Conservation (phyloP, 2,113 vertebrate genomes). For the Cacatua alba region DNA sequence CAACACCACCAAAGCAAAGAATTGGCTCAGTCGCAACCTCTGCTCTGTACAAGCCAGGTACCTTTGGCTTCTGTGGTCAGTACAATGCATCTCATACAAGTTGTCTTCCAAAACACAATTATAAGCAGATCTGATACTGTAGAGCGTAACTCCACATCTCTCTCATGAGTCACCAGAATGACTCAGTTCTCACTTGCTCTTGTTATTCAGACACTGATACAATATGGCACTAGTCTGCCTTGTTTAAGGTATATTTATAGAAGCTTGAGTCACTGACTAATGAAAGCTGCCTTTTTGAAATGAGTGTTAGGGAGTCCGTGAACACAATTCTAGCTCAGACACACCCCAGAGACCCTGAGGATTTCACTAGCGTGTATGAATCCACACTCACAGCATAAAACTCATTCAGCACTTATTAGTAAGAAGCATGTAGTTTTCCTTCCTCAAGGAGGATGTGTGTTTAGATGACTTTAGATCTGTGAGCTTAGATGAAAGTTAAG, state of each 20-base stretch:
- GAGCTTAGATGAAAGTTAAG: background rate
- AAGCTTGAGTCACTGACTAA: constrained; percentile 45
- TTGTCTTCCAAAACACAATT: background rate
- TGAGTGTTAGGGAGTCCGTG: background rate
- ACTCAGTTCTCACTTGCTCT: constrained; percentile 38
- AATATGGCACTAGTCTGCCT: constrained; percentile 40
- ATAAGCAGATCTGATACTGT: background rate
- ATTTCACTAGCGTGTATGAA: background rate
- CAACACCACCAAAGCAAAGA: background rate
- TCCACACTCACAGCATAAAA: background rate
- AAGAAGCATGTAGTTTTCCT: background rate
- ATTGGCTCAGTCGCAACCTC: fast-evolving
- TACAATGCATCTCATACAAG: background rate
- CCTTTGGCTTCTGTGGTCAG: background rate
- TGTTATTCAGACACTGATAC: constrained; percentile 31
- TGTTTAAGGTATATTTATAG: constrained; percentile 43
- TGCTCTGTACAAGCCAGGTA: background rate
- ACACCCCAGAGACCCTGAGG: background rate
- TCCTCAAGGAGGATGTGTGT: background rate
- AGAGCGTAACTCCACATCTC: background rate
- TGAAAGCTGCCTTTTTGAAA: background rate
- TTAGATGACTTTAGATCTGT: background rate
- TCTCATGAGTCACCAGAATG: background rate
- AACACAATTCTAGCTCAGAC: background rate
- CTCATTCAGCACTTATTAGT: background rate